Evolutionary conservation across 2,113 vertebrate species (phyloP).

Genomic region (Nothocercus nigrocapillus): DNA sequence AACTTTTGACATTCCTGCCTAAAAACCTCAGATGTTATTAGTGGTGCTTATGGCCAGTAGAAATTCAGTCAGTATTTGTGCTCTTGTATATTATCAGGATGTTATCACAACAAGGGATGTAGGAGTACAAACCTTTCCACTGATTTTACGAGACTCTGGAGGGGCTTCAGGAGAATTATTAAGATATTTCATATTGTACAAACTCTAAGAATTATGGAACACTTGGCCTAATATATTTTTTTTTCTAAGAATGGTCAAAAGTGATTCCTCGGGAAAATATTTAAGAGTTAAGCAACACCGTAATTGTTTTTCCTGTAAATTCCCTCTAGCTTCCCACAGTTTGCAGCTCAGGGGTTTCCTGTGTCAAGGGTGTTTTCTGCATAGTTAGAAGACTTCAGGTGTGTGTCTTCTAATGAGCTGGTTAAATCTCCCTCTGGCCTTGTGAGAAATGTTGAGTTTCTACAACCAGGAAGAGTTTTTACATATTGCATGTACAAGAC

Average conservation of each 20-base stretch:
- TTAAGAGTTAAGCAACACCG: not conserved
- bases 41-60: not conserved
- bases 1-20: not conserved
- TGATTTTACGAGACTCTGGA: not conserved
- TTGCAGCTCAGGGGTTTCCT: not conserved
- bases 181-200: not conserved
- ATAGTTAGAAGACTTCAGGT: not conserved
- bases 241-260: not conserved
- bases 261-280: not conserved
- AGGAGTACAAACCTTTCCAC: not conserved
- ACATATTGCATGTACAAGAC: not conserved
- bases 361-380: not conserved
- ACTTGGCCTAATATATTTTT: not conserved
- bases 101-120: not conserved
- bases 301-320: not conserved
- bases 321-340: not conserved
- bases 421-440: not conserved
- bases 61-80: not conserved
- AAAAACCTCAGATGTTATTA: slow-evolving; percentile 1
- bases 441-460: not conserved
- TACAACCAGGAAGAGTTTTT: not conserved
- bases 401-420: not conserved
- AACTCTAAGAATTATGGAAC: not conserved
- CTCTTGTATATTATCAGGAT: not conserved
- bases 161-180: not conserved